Base-by-base conservation (phyloP, 2,888 invertebrate genomes). In the Fragum fragum region DNA sequence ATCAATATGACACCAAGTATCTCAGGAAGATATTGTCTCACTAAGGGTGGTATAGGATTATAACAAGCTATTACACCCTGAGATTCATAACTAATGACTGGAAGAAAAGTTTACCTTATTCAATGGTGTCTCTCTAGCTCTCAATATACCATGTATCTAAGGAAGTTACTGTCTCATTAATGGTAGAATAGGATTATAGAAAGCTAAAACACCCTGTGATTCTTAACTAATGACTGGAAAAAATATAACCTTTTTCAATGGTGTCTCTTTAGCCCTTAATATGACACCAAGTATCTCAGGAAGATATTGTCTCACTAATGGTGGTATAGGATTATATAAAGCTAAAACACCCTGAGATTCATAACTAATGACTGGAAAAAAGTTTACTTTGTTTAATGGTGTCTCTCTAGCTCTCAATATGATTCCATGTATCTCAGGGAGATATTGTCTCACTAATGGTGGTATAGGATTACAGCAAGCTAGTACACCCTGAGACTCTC, bases 381-480 rank as follows among this genome's bases (percentile, higher is more conserved):
- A 9, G 14, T n/a, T 18, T 47, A 47, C 47, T 16, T 47, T 47
- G n/a, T 47, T 5, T 47, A 47, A 47, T 47, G 47, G 47, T 47
- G 47, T 47, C 14, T 90, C 94, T 74, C 91, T 88, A 18, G 92
- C 97, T 89, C 96, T 96, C 57, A 96, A 92, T 71, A 98, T 95
- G 70, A 97, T 96, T 86, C 96, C 95, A 85, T 95, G 95, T 28
- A 96, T 93, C 81, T 95, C 95, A 77, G 95, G 95, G 73, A 96
- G 91, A 90, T 96, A 95, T 87, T 96, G 95, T 42, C 96, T 95
- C 0, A 97, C 96, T 36, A 96, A 94, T 0, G 98, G 97, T 11
- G 99, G 99, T 90, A 98, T 97, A 0, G 99, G 99, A 93, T 97
- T 97, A 93, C 99, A 99, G 91, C 98, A 97, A 0, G 98, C 98